phyloP scores from a whole-genome alignment of 2,888 invertebrate genomes.

The Resseliella maxima region DNA sequence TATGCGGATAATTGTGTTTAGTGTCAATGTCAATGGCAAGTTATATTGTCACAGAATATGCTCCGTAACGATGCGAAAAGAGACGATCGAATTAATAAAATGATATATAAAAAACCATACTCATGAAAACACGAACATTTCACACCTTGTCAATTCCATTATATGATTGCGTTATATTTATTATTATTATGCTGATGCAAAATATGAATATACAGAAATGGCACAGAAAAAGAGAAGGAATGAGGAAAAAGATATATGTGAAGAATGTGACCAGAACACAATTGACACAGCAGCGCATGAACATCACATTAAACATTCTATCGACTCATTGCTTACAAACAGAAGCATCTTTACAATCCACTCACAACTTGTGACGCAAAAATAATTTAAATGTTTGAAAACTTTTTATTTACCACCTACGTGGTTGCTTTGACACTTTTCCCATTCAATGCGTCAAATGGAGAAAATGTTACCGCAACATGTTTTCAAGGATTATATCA shows the following conservation, averaged over 20 bases:
- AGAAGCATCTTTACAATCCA: background rate
- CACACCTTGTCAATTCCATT: conserved; percentile 54
- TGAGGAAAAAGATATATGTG: background rate
- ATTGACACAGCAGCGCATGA: background rate
- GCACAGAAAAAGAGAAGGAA: too few species aligned
- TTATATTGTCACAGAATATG: conserved; percentile 40
- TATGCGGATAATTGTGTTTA: conserved; percentile 54
- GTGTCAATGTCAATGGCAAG: conserved; percentile 49
- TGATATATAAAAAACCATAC: too few species aligned
- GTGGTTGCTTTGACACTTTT: background rate
- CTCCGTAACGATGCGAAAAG: background rate
- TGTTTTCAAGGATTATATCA: too few species aligned
- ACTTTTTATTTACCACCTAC: conserved; percentile 18
- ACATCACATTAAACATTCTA: background rate
- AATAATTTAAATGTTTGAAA: background rate
- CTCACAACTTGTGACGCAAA: background rate
- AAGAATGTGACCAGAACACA: background rate
- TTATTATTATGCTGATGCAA: conserved; percentile 16
- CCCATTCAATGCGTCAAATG: background rate
- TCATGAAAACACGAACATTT: conserved; percentile 39
- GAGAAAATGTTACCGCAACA: background rate
- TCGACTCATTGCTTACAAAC: background rate
- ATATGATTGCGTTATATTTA: conserved; percentile 35
- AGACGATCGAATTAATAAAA: background rate
- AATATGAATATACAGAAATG: conserved; percentile 1